These are phyloP conservation scores for Nomada lathburiana DNA, from an alignment of 2,888 invertebrate species.

Conservation along the genomic window DNA sequence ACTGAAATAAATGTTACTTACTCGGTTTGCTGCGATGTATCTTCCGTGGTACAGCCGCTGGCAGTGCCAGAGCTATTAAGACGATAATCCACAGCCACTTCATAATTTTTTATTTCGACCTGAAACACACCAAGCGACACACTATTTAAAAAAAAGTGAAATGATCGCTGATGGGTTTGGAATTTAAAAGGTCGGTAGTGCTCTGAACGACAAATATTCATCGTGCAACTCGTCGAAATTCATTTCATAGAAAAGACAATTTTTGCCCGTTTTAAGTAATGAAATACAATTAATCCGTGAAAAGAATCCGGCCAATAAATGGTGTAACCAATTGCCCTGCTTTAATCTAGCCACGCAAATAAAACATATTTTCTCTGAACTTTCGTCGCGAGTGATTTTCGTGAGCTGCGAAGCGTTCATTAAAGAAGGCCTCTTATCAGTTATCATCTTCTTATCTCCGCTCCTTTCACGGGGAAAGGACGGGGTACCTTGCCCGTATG, in stretches of 20 bases:
- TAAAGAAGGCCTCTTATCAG: slow-evolving; percentile 52
- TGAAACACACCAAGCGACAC: slow-evolving; percentile 55
- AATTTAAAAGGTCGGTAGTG: not conserved
- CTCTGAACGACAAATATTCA: too few relatives aligned
- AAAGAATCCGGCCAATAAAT: not conserved
- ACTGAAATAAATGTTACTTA: slow-evolving; percentile 70
- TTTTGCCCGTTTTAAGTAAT: too few relatives aligned
- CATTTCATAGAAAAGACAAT: too few relatives aligned
- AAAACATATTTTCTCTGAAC: not conserved
- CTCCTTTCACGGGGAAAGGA: slow-evolving; percentile 41
- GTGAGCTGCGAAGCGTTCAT: slow-evolving; percentile 29
- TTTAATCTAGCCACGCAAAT: not conserved
- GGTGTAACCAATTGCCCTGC: not conserved
- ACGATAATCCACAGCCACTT: slow-evolving; percentile 78
- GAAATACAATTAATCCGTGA: not conserved
- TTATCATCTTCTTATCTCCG: slow-evolving; percentile 33
- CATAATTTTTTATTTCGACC: slow-evolving; percentile 68
- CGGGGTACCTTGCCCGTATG: slow-evolving; percentile 24
- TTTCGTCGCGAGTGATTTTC: slow-evolving; percentile 17
- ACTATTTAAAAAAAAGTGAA: slow-evolving; percentile 25
- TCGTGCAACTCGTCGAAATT: too few relatives aligned
- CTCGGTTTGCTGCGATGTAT: slow-evolving; percentile 78
- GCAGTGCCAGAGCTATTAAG: slow-evolving; percentile 75
- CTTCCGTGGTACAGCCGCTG: slow-evolving; percentile 77
- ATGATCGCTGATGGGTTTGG: not conserved